Base-by-base conservation (phyloP, 2,888 invertebrate genomes). In the Lasioglossum figueresi region DNA sequence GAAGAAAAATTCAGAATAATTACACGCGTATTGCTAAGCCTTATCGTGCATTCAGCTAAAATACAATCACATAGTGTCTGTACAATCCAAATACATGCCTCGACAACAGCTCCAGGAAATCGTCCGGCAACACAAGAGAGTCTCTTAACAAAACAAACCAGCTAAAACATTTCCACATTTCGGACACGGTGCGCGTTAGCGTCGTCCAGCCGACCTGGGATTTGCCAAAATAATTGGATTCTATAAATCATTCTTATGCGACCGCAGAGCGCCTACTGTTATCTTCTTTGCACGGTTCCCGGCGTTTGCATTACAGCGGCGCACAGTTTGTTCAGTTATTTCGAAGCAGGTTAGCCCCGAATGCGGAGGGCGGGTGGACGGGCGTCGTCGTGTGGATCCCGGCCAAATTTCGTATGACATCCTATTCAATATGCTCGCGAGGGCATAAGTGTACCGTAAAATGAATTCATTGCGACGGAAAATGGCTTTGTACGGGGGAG, bases 401-500 rank as follows among this genome's bases (percentile, higher is more conserved):
- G 14, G 40, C 27, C 74, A 75, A 71, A 78, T 34, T 63, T n/a
- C 59, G 70, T 75, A 63, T 59, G 79, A 66, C 78, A 68, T 82
- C 40, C 56, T 8, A 76, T 80, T 85, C 70, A 56, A n/a, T 37
- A 27, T 16, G 59, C 45, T 76, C 70, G 75, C 59, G 70, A 48
- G 73, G 74, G 76, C 71, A 43, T 70, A 76, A 84, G 74, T 56
- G 63, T 77, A 63, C 75, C 34, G 72, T 37, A 40, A 75, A 82
- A 76, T 79, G 78, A 83, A 83, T 78, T 78, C 83, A 72, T 78
- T 52, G 80, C 70, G 43, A 48, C 52, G 12, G 74, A 66, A 75
- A 84, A 80, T 63, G 45, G 63, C 48, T 34, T 37, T 31, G 76
- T 23, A 34, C 66, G 14, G 66, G 70, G 37, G 79, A 79, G 79